A percentile compares a stretch with the other conserved stretches of the same genome.
Evolutionary conservation across 2,797 vertebrate species (phyloP).

Genomic region (Poecilia picta): DNA sequence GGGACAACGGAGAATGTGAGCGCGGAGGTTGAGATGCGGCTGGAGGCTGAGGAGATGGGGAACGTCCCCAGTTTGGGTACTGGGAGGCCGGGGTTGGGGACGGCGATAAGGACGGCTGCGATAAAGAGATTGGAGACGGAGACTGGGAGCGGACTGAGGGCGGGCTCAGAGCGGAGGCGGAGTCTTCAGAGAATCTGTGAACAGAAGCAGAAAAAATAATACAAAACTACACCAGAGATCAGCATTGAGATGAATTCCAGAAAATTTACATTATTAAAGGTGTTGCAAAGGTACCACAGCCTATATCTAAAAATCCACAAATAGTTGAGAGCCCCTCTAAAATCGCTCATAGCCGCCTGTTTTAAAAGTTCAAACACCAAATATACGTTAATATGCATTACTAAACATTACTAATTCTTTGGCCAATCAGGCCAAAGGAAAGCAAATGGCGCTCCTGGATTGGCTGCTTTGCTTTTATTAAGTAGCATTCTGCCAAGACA

Average conservation of each 20-base stretch:
- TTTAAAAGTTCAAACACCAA: too few species aligned
- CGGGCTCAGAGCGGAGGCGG: constrained; percentile 77
- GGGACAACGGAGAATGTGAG: constrained; percentile 79
- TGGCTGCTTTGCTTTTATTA: neutral
- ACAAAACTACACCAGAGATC: constrained; percentile 8
- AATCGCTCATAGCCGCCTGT: too few species aligned
- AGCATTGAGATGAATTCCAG: neutral
- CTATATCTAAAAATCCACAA: too few species aligned
- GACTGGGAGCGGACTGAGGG: constrained; percentile 79
- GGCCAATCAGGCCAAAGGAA: too few species aligned
- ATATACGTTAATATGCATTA: too few species aligned
- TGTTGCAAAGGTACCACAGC: too few species aligned
- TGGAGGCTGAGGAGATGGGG: constrained; percentile 79
- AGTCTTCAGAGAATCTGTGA: constrained; percentile 81
- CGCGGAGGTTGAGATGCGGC: constrained; percentile 70
- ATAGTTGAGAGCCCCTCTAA: too few species aligned
- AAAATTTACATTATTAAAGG: neutral
- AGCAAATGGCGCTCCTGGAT: too few species aligned
- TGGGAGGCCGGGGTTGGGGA: constrained; percentile 82
- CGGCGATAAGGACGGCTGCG: constrained; percentile 79
- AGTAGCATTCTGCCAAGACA: neutral
- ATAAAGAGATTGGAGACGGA: constrained; percentile 78
- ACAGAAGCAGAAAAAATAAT: constrained; percentile 40
- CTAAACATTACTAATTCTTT: too few species aligned
- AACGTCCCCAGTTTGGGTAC: constrained; percentile 81